Percentiles rank a stretch among this genome's conserved stretches.
Evolutionary conservation across 2,888 invertebrate genomes (phyloP).

Genomic region (Dolichomitus sp.): DNA sequence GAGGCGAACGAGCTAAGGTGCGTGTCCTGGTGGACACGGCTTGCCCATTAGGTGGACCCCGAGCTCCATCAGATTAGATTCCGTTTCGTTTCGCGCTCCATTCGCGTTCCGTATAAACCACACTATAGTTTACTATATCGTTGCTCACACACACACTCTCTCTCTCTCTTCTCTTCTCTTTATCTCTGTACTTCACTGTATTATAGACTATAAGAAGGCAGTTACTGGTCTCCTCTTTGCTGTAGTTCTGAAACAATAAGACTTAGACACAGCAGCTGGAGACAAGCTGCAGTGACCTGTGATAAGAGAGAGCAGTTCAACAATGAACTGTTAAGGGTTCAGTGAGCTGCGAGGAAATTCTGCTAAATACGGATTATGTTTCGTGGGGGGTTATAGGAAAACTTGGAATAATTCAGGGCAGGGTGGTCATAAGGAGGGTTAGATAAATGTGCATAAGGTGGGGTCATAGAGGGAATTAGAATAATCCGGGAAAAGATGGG

Average conservation of each 20-base stretch:
- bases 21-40: conserved; percentile 84
- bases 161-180: background rate
- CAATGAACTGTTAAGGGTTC: too few relatives aligned
- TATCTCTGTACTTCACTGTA: background rate
- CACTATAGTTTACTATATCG: conserved; percentile 34
- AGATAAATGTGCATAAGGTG: too few relatives aligned
- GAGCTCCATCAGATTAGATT: conserved; percentile 85
- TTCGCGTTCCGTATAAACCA: conserved; percentile 65
- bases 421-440: too few relatives aligned
- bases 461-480: too few relatives aligned
- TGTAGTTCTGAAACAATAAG: background rate
- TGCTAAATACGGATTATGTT: too few relatives aligned
- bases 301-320: too few relatives aligned
- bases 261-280: background rate
- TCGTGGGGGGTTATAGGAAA: too few relatives aligned
- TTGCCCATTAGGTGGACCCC: conserved; percentile 85
- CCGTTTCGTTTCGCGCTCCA: conserved; percentile 77
- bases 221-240: background rate
- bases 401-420: too few relatives aligned
- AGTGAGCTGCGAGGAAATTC: too few relatives aligned
- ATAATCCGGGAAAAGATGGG: too few relatives aligned
- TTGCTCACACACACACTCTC: background rate
- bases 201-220: background rate
- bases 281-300: background rate
- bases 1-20: conserved; percentile 75